These are phyloP conservation scores for Distichodus sexfasciatus DNA, from an alignment of 2,797 vertebrate species.

Conservation along the genomic window DNA sequence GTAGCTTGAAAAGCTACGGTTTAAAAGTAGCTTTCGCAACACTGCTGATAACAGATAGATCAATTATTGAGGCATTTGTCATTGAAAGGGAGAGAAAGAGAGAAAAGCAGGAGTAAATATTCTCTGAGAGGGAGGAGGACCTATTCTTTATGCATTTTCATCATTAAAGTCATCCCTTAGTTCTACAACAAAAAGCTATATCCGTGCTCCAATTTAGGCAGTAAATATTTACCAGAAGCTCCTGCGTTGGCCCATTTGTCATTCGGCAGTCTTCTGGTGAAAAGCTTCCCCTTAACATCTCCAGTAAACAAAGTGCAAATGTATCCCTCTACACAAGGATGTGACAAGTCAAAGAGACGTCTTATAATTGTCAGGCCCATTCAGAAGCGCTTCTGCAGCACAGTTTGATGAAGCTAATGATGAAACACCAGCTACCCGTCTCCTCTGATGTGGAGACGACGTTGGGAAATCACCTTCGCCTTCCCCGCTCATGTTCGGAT, in stretches of 20 bases:
- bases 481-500: constrained; percentile 1
- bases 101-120: constrained; percentile 20
- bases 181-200: constrained; percentile 30
- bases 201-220: constrained; percentile 36
- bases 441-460: constrained; percentile 48
- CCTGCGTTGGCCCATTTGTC: constrained; percentile 36
- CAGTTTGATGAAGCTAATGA: constrained; percentile 56
- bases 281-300: constrained; percentile 12
- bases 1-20: no score
- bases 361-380: constrained; percentile 34
- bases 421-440: constrained; percentile 55
- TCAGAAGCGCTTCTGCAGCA: constrained; percentile 39
- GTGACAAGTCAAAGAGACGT: constrained; percentile 18
- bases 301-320: background rate
- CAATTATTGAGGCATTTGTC: constrained; percentile 29
- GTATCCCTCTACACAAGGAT: background rate
- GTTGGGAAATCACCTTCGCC: constrained; percentile 48
- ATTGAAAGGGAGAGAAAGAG: constrained; percentile 17
- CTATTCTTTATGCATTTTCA: constrained; percentile 26
- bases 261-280: background rate
- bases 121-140: background rate
- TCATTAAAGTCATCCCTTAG: constrained; percentile 19
- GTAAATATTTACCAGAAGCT: constrained; percentile 34
- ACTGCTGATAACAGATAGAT: constrained; percentile 44
- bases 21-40: no score